Evolutionary conservation across 1,140 invertebrate genomes (phyloP), one percentile per base, ranked within the genome.

Genomic region (Amyelois transitella): DNA sequence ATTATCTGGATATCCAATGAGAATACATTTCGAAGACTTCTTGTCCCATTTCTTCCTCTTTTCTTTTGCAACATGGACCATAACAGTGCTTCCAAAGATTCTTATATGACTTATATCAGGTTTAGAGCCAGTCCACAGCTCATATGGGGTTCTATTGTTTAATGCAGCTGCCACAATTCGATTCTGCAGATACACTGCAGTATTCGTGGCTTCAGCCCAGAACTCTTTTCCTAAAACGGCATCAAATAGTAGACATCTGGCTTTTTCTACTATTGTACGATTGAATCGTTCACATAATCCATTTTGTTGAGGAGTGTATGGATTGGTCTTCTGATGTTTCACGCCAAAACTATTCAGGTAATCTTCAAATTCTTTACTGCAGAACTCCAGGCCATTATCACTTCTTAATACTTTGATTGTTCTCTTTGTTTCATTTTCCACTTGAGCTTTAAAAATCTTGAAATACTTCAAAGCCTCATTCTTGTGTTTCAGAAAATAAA

Each of bases 281-380:
- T 54, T 54, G 14, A 32, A 19, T 17, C 53, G 10, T 60, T 85
- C 78, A 44, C 72, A 61, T 7, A 73, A 48, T 14, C 72, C 81
- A 62, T 85, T 88, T 61, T 80, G 75, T 51, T 83, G 53, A 43
- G 80, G 76, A 7, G 74, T 69, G 47, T 88, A 76, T 1, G 58
- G 21, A 3, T 66, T 61, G 6, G 79, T 77, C 2, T 22, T 53
- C 45, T 53, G 52, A 45, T 53, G 52, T 2, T 10, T 24, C 18
- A 53, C 45, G 2, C 52, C 52, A 14, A 6, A 3, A 24, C 45
- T 45, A n/a, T 24, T 53, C 19, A 53, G 18, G 25, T 14, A 53
- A 45, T 6, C 18, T 6, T 53, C 38, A 53, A 53, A 53, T 22
- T 53, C 21, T 24, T 7, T 45, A 8, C 18, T 45, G 14, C 52